phyloP scores from a whole-genome alignment of 2,113 vertebrate species.

The Corythoichthys haematopterus region DNA sequence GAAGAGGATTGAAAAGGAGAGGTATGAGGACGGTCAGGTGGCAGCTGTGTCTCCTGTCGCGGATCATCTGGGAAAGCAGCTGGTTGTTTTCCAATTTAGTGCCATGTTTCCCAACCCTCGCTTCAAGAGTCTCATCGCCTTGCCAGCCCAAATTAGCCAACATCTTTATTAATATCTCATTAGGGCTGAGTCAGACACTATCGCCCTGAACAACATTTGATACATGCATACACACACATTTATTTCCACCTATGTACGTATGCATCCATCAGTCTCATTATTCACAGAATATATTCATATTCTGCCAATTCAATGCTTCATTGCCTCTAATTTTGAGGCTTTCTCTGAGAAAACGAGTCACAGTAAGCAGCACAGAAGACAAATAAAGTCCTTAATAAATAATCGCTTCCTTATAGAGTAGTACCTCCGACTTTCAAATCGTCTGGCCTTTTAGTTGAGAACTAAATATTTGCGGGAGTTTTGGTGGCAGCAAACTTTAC shows the following conservation, averaged over 20 bases:
- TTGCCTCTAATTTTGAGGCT: background rate
- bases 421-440: background rate
- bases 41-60: conserved; percentile 37
- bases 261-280: background rate
- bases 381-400: background rate
- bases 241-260: conserved; percentile 1
- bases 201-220: conserved; percentile 32
- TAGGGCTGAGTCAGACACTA: conserved; percentile 59
- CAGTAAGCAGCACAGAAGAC: background rate
- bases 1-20: conserved; percentile 7
- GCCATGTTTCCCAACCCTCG: conserved; percentile 21
- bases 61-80: conserved; percentile 62
- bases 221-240: background rate
- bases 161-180: conserved; percentile 62
- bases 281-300: background rate
- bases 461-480: too few relatives aligned
- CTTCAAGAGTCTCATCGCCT: conserved; percentile 9
- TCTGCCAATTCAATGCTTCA: background rate
- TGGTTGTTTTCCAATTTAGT: conserved; percentile 45
- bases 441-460: background rate
- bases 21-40: conserved; percentile 26
- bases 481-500: background rate
- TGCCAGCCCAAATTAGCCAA: conserved; percentile 52
- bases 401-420: background rate
- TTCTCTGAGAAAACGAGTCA: background rate